phyloP scores from a whole-genome alignment of 1,140 invertebrate species.

The Procambarus clarkii region DNA sequence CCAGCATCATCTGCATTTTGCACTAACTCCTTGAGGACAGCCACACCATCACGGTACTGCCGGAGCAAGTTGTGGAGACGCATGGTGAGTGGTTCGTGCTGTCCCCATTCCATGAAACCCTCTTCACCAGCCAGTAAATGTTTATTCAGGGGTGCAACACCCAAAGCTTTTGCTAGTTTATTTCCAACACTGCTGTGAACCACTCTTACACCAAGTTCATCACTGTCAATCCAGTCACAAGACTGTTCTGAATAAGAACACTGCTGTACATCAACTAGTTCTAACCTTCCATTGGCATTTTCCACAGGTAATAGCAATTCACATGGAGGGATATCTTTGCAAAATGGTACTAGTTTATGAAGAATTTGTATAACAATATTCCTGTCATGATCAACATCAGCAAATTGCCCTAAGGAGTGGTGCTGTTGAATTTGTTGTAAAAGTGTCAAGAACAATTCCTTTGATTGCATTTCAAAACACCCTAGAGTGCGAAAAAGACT shows the following conservation, averaged over 20 bases:
- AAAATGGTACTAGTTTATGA: constrained; percentile 8
- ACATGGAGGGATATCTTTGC: not conserved
- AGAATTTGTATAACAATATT: constrained; percentile 31
- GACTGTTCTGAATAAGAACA: constrained; percentile 15
- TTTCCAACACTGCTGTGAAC: constrained; percentile 15
- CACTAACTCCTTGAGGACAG: constrained; percentile 49
- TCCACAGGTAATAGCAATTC: constrained; percentile 22
- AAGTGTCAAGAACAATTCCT: constrained; percentile 13
- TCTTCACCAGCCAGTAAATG: constrained; percentile 32
- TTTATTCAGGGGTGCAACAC: constrained; percentile 24
- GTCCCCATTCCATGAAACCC: constrained; percentile 39
- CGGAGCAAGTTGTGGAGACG: constrained; percentile 45
- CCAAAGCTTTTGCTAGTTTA: constrained; percentile 11
- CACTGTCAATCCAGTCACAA: constrained; percentile 30
- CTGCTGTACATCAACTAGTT: constrained; percentile 28
- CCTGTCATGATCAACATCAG: constrained; percentile 2
- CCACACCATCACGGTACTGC: constrained; percentile 44
- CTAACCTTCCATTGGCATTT: not conserved
- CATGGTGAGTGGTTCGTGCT: constrained; percentile 47
- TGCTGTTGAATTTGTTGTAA: not conserved
- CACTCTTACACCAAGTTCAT: constrained; percentile 29
- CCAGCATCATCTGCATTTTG: constrained; percentile 55
- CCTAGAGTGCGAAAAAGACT: constrained; percentile 10
- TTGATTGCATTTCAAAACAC: constrained; percentile 19
- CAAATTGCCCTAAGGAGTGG: not conserved